Evolutionary conservation across 2,888 invertebrate species (phyloP).

Genomic region (Molorchus minor): DNA sequence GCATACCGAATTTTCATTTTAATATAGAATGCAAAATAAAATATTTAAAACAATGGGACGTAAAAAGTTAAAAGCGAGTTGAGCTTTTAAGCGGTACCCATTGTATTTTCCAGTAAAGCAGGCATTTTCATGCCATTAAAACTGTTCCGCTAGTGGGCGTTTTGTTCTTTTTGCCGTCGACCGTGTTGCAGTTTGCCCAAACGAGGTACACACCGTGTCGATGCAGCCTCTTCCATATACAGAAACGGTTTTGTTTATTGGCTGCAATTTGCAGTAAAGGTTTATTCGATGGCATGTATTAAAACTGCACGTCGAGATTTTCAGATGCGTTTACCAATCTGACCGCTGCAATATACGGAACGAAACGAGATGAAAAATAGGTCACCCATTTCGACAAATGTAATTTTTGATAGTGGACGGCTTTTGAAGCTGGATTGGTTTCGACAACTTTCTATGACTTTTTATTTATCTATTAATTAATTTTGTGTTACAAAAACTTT

Average conservation of each 20-base stretch:
- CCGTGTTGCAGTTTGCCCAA: conserved; percentile 15
- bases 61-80: conserved; percentile 26
- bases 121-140: conserved; percentile 21
- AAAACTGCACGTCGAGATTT: conserved; percentile 4
- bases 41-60: conserved; percentile 27
- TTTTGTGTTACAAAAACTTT: no score
- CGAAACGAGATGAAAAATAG: no score
- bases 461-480: no score
- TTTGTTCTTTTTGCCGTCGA: conserved; percentile 17
- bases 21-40: conserved; percentile 19
- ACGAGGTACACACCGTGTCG: conserved; percentile 19
- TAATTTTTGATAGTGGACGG: no score
- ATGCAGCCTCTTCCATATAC: conserved; percentile 9
- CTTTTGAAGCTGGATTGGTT: no score
- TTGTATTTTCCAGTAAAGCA: conserved; percentile 21
- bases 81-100: conserved; percentile 21
- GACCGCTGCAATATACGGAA: no score
- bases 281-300: conserved; percentile 7
- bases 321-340: background rate
- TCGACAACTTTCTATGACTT: no score
- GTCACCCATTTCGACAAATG: no score
- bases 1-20: conserved; percentile 23
- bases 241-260: conserved; percentile 8
- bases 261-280: conserved; percentile 12
- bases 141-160: conserved; percentile 5